phyloP scores from a whole-genome alignment of 2,888 invertebrate species.

The Campaea margaritaria region DNA sequence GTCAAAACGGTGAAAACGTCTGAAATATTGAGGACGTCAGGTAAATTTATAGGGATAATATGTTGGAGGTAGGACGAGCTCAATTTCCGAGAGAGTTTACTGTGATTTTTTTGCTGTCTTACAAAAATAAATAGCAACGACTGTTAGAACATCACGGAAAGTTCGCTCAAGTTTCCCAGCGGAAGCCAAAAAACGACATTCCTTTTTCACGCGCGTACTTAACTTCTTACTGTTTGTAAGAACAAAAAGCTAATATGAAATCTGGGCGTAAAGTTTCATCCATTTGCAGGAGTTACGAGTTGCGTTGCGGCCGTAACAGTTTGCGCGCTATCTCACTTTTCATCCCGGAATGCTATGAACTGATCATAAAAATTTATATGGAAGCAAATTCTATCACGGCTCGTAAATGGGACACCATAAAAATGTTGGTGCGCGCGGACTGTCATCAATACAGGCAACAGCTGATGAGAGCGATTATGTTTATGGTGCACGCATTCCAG shows the following conservation, averaged over 20 bases:
- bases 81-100: conserved; percentile 73
- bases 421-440: conserved; percentile 56
- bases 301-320: conserved; percentile 32
- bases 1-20: conserved; percentile 77
- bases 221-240: conserved; percentile 31
- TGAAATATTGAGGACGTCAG: conserved; percentile 82
- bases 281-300: conserved; percentile 32
- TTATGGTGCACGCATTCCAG: conserved; percentile 69
- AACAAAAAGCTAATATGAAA: conserved; percentile 36
- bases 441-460: conserved; percentile 66
- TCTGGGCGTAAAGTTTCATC: conserved; percentile 32
- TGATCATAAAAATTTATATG: conserved; percentile 67
- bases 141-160: conserved; percentile 50
- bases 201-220: conserved; percentile 27
- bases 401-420: conserved; percentile 70
- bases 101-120: conserved; percentile 72
- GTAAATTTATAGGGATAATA: conserved; percentile 83
- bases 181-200: conserved; percentile 29
- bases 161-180: conserved; percentile 45
- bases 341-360: conserved; percentile 53
- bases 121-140: conserved; percentile 58
- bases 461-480: conserved; percentile 79
- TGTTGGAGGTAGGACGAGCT: conserved; percentile 73
- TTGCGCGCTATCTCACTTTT: conserved; percentile 46
- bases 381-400: conserved; percentile 67